Base-by-base conservation (phyloP, 2,113 vertebrate genomes). In the Aptenodytes patagonicus region DNA sequence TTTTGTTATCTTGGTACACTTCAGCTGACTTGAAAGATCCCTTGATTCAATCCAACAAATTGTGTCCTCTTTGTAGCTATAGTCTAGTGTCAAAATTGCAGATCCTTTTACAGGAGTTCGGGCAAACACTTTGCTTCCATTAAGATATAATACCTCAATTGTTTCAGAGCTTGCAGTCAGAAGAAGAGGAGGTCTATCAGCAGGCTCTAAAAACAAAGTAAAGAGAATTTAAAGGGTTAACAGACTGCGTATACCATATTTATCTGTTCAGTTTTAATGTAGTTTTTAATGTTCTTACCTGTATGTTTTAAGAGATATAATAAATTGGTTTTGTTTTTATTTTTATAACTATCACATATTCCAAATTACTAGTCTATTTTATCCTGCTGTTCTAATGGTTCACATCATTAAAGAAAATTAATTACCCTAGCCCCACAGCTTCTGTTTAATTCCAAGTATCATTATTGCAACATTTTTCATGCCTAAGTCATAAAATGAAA, bases 21-120 rank as follows among this genome's bases (percentile, higher is more conserved):
- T 99, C 46, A 99, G 98, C 76, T 98, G 98, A 76, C 98, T 98
- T 61, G 98, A 98, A 95, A 98, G 98, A 22, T 98, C 98, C 46
- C 97, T 97, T 8, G 99, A 98, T 93, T 99, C 98, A n/a, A 99
- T 97, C 99, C 99, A 99, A 95, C 99, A 99, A 38, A 99, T 93
- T 4, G 75, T 98, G 82, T 99, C 98, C 90, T 99, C 98, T 57
- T 96, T 98, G 94, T 98, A 98, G 97, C 98, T 98, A 95, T 98
- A 99, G 97, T 99, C 99, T 97, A 99, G 47, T 8, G 98, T 97
- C 88, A 99, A 95, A 62, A 99, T 98, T 90, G 98, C 98, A 90
- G 99, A 99, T 69, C 97, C 97, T 90, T 98, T 98, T 54, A 92
- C 91, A 17, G 98, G 98, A 87, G 97, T 97, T 79, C 95, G 73